phyloP scores from a whole-genome alignment of 2,888 invertebrate species.

The Trachelus stipa region DNA sequence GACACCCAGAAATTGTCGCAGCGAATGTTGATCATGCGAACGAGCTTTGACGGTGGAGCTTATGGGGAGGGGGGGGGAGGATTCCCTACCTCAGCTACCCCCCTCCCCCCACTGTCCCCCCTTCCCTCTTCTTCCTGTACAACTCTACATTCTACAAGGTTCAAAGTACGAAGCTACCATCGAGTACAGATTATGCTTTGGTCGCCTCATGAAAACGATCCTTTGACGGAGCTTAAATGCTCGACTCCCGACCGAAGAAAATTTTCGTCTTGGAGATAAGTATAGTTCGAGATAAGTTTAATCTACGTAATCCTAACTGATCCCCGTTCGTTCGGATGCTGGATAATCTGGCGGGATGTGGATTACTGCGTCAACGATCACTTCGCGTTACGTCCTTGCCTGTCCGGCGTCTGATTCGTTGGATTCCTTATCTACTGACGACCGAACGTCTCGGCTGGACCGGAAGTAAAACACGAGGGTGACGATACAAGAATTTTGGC shows the following conservation, averaged over 20 bases:
- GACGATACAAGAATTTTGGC: background rate
- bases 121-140: background rate
- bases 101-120: background rate
- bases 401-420: background rate
- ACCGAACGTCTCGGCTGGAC: background rate
- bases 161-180: background rate
- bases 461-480: background rate
- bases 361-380: conserved; percentile 9
- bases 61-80: too few species aligned
- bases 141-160: background rate
- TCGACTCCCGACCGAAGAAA: conserved; percentile 9
- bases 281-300: conserved; percentile 15
- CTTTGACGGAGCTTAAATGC: conserved; percentile 6
- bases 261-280: conserved; percentile 18
- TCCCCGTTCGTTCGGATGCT: background rate
- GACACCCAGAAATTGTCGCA: background rate
- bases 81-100: background rate
- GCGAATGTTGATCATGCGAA: background rate
- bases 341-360: conserved; percentile 15
- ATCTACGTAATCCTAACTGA: conserved; percentile 19
- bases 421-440: background rate
- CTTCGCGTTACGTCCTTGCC: background rate
- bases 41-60: background rate
- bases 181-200: background rate
- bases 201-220: background rate